phyloP scores from a whole-genome alignment of 2,113 vertebrate genomes.

The Turdus rufiventris region DNA sequence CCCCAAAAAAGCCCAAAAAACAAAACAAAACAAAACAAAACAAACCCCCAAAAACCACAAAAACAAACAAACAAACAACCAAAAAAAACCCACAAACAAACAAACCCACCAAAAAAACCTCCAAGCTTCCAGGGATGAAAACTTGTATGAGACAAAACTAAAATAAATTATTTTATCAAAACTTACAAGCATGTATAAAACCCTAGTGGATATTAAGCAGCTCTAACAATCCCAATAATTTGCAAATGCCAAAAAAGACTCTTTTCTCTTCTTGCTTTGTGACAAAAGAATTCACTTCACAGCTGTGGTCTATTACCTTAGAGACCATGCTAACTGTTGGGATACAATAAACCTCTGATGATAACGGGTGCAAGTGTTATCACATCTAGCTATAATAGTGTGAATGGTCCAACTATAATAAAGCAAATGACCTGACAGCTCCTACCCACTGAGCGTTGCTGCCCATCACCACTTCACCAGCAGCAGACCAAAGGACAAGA shows the following conservation, averaged over 20 bases:
- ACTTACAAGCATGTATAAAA: not conserved
- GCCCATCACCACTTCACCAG: not conserved
- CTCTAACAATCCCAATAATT: not conserved
- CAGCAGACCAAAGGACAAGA: not conserved
- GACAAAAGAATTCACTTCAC: not conserved
- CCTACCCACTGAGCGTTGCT: not conserved
- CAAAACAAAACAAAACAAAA: not conserved
- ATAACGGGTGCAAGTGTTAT: not conserved
- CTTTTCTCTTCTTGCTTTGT: not conserved
- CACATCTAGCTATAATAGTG: not conserved
- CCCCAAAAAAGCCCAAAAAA: not conserved
- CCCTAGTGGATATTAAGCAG: not conserved
- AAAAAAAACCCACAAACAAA: not conserved
- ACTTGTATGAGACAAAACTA: not conserved
- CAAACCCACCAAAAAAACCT: not conserved
- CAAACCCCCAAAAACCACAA: too few relatives aligned
- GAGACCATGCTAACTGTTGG: not conserved
- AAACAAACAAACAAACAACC: not conserved
- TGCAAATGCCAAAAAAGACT: not conserved
- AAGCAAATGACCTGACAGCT: conserved; percentile 11
- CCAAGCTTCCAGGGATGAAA: not conserved
- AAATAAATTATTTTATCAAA: not conserved
- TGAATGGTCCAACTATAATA: not conserved
- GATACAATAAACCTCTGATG: not conserved
- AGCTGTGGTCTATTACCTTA: conserved; percentile 17